A percentile compares a stretch with the other conserved stretches of the same genome.
Conservation (phyloP, 2,888 invertebrate genomes). For the Metellina segmentata region DNA sequence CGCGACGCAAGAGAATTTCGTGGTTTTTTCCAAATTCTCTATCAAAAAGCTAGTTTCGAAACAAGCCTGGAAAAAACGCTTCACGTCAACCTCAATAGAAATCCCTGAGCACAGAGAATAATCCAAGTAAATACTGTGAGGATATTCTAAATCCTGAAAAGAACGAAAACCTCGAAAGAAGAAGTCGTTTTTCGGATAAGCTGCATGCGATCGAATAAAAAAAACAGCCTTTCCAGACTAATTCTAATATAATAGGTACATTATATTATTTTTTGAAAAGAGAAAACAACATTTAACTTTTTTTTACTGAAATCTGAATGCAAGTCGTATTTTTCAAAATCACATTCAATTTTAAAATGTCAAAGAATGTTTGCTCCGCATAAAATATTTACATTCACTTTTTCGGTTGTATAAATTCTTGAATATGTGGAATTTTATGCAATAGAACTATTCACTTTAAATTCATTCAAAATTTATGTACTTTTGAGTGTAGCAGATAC, state of each 20-base stretch:
- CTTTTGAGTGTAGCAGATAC: too few relatives aligned
- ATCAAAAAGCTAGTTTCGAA: neutral
- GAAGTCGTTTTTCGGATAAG: neutral
- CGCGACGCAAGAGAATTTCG: too few relatives aligned
- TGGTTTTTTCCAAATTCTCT: neutral
- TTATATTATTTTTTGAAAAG: neutral
- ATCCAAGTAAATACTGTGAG: constrained; percentile 14
- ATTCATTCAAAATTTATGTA: too few relatives aligned
- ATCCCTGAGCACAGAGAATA: constrained; percentile 2
- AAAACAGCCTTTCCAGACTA: neutral
- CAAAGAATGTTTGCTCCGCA: neutral
- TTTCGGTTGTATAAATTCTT: too few relatives aligned
- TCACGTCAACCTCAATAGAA: constrained; percentile 17
- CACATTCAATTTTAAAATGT: neutral
- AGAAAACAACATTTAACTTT: neutral
- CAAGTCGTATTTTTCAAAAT: neutral
- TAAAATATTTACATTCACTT: too few relatives aligned
- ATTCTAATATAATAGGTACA: neutral
- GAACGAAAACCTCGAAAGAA: neutral
- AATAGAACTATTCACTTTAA: too few relatives aligned
- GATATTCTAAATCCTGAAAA: constrained; percentile 1
- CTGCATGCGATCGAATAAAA: neutral
- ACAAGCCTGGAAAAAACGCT: constrained; percentile 27
- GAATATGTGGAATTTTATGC: too few relatives aligned
- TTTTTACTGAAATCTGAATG: neutral